Evolutionary conservation across 1,140 invertebrate species (phyloP), one percentile per base, ranked within the genome.

Genomic region (Sitodiplosis mosellana): DNA sequence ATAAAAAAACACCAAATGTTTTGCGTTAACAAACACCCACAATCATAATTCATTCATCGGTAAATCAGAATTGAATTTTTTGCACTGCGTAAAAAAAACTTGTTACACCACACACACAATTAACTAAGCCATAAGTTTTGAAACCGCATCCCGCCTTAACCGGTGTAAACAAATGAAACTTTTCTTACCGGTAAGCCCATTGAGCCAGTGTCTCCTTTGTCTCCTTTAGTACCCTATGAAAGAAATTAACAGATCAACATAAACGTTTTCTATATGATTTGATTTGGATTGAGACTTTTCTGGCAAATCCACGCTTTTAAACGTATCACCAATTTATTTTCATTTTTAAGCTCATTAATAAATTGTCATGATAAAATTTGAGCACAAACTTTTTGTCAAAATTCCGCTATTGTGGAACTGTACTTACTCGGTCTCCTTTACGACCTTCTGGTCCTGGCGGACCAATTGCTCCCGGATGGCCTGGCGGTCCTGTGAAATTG

Each of bases 151-250:
- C n/a, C n/a, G n/a, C n/a, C n/a, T n/a, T n/a, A n/a, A n/a, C n/a
- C n/a, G n/a, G n/a, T n/a, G n/a, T n/a, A n/a, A 27, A 27, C 27
- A 27, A 27, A 27, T 5, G 27, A 27, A 27, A 48, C 57, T 83
- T n/a, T n/a, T n/a, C 83, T 80, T 79, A 92, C 90, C 56, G 90
- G 90, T 61, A 94, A 71, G 63, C 90, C 90, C 86, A 94, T 93
- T 45, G 88, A 87, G 56, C 90, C 90, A 45, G 83, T 78, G 68
- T 91, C 86, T 47, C 90, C 90, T 68, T 85, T 89, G 44, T 76
- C 72, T 46, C 89, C 90, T 68, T 87, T 87, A 53, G 86, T 81
- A 54, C 90, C 90, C 88, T 94, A n/a, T 19, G 11, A 40, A 14
- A 3, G 11, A 38, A 47, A 19, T 47, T 17, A n/a, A 27, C 11